Conservation (phyloP, 2,888 invertebrate genomes). For the Euproctis similis region DNA sequence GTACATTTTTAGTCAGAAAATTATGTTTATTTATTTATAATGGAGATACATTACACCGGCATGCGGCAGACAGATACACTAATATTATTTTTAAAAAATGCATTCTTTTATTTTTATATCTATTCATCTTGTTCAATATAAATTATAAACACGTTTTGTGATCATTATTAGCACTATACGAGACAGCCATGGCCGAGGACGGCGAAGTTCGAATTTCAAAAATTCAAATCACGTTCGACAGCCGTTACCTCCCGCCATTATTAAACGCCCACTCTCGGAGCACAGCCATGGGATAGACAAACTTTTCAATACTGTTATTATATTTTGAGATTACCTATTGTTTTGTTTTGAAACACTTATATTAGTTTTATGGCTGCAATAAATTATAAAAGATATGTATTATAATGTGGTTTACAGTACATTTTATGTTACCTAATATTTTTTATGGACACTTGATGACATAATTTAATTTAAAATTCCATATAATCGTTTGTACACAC, state of each 20-base stretch:
- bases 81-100: too few species aligned
- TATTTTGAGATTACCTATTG: conserved; percentile 16
- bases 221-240: conserved; percentile 17
- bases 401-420: not conserved
- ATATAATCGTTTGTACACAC: too few species aligned
- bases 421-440: too few species aligned
- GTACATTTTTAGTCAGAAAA: too few species aligned
- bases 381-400: not conserved
- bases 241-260: conserved; percentile 13
- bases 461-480: too few species aligned
- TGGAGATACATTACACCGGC: too few species aligned
- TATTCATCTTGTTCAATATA: conserved; percentile 1
- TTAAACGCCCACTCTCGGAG: conserved; percentile 19
- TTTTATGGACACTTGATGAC: too few species aligned
- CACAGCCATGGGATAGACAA: too few species aligned
- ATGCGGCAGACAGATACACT: too few species aligned
- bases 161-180: too few species aligned
- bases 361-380: not conserved
- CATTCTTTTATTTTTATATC: too few species aligned
- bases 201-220: conserved; percentile 8
- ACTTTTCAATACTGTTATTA: conserved; percentile 22
- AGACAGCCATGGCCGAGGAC: not conserved
- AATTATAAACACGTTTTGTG: conserved; percentile 2
- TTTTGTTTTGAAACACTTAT: not conserved
- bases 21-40: too few species aligned